Base-by-base conservation (phyloP, 2,797 vertebrate genomes). In the Acanthurus tractus region DNA sequence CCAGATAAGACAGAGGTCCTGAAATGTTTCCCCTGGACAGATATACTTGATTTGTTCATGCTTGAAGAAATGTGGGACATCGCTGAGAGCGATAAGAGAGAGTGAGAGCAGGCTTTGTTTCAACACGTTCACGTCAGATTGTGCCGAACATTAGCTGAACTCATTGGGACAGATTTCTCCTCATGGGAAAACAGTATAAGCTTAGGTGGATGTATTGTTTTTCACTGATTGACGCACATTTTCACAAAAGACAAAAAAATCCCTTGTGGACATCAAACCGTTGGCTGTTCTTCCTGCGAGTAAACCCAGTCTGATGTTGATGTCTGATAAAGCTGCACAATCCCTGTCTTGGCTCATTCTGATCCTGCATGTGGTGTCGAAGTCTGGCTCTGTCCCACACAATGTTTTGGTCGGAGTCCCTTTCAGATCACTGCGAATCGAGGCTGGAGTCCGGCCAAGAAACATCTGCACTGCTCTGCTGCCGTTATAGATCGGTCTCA, bases 361-460 rank as follows among this genome's bases (percentile, higher is more conserved):
- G 57, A 29, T 6, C 0, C 67, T 58, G 50, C 75, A n/a, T 77
- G 63, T 63, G 59, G 78, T 76, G 78, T 70, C 7, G 53, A 83
- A 61, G 75, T 55, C 74, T 79, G 83, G 68, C 62, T 78, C 63
- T 3, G 36, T 50, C 76, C 79, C 61, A 57, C 49, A 25, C 62
- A 29, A 4, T 54, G 58, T 82, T 86, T 79, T 64, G 65, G 48
- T 76, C 45, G 0, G 49, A 78, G 74, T 76, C 62, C 70, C 65
- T 72, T 74, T 85, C 76, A 57, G 66, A 78, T 76, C 73, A 42
- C 63, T 68, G 58, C 13, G 70, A 49, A 74, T 17, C 8, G 23
- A 23, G 8, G 46, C 76, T 92, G 89, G 87, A 81, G 53, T 38
- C 15, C 55, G 23, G 87, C 88, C 91, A 90, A 70, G 53, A 59